These are phyloP conservation scores for Morone saxatilis DNA, from an alignment of 2,113 vertebrate species.

Conservation along the genomic window DNA sequence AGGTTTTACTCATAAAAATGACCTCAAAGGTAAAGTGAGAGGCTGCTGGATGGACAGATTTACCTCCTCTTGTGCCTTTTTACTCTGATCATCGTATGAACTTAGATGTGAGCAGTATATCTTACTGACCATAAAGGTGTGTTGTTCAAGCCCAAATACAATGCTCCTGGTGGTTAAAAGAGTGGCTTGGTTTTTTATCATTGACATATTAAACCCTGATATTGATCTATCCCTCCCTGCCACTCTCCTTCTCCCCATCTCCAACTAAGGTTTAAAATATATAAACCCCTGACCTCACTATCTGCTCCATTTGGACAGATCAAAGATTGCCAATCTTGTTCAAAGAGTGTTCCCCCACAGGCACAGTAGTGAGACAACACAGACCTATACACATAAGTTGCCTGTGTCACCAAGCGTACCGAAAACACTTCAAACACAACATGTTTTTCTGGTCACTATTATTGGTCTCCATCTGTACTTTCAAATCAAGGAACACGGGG, in stretches of 20 bases:
- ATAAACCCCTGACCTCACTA: conserved; percentile 55
- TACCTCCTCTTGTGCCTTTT: conserved; percentile 40
- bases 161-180: conserved; percentile 37
- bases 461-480: conserved; percentile 41
- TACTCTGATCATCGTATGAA: conserved; percentile 38
- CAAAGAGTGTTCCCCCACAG: conserved; percentile 53
- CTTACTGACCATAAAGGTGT: conserved; percentile 29
- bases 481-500: conserved; percentile 22
- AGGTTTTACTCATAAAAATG: conserved; percentile 63
- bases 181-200: conserved; percentile 28
- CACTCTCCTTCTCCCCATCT: conserved; percentile 2
- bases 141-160: conserved; percentile 38
- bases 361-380: conserved; percentile 34
- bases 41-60: conserved; percentile 31
- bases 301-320: conserved; percentile 65
- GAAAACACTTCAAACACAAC: conserved; percentile 50
- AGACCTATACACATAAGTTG: conserved; percentile 33
- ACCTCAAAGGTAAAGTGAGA: conserved; percentile 56
- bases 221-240: conserved; percentile 45
- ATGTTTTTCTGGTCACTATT: conserved; percentile 42
- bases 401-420: conserved; percentile 21
- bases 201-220: conserved; percentile 48
- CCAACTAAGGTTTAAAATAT: conserved; percentile 42
- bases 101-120: conserved; percentile 39
- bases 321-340: conserved; percentile 71